Base-by-base conservation (phyloP, 2,797 vertebrate species). In the Zenarchopterus dispar region DNA sequence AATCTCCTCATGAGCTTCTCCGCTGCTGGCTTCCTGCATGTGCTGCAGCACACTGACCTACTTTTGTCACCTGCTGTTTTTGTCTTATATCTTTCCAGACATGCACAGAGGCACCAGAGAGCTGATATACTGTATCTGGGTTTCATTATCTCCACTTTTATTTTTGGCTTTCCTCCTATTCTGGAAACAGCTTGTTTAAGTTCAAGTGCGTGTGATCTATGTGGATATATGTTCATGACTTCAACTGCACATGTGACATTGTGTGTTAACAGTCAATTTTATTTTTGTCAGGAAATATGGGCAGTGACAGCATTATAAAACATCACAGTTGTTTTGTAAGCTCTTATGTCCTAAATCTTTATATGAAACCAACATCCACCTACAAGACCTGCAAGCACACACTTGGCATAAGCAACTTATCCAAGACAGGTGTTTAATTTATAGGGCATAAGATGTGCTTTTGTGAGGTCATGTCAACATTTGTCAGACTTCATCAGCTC, bases 21-120 rank as follows among this genome's bases (percentile, higher is more conserved):
- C 46, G 2, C 52, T 56, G 50, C 50, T 28, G 18, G 42, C 67
- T 73, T 81, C 70, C 73, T 82, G 71, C 64, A 56, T 73, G 62
- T 39, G 22, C 55, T 56, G 67, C 76, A 80, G 58, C 82, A 73
- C 84, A 86, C 81, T 89, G 81, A 90, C 87, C 90, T 82, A 88
- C 77, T 84, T 91, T 6, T 60, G 43, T 45, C 53, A n/a, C 56
- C 11, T 46, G 42, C 62, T 58, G 70, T 61, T 74, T 58, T 45
- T 55, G 58, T 64, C 21, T 76, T 57, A 19, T 62, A 57, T 75
- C 48, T 55, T 22, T 21, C 21, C 56, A 56, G 56, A 76, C 56
- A 47, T 48, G 66, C 41, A 48, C 28, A 28, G 28, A 28, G 22
- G 24, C 57, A 56, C 26, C 43, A 64, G 55, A 62, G 33, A 56